Evolutionary conservation across 2,113 vertebrate genomes (phyloP), one percentile per base, ranked within the genome.

Genomic region (Nothocercus julius): DNA sequence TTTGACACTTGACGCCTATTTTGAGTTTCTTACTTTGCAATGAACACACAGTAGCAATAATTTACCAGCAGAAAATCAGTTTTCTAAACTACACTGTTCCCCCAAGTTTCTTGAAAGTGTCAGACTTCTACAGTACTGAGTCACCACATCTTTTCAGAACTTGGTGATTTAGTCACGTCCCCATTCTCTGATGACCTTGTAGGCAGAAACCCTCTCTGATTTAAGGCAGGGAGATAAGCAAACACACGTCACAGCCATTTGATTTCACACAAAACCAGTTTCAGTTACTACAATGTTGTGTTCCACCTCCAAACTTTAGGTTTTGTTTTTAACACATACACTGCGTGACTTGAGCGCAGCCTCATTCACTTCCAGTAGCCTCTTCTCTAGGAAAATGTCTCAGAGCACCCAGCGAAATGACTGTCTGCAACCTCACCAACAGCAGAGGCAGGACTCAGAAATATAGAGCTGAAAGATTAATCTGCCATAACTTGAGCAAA

Each of bases 91-190:
- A 45, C 21, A 42, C 49, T 51, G 61, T 36, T 90, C 32, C 66
- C 53, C 51, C 40, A 86, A n/a, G 20, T 25, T 81, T 84, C 69
- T 90, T 76, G 32, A 64, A 82, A 87, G 38, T 64, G 42, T 76
- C 4, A 3, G 30, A 5, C 4, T 24, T 24, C 62, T 89, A 62
- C 0, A 7, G 27, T 56, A 74, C 54, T 0, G 95, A 96, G 30
- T 95, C 95, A 97, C 38, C 22, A 66, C 38, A 17, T 66, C 22
- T 87, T 85, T 76, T 73, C 69, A 84, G 81, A 36, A 63, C 36
- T 28, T 0, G 0, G 17, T 82, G 59, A 64, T 54, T 62, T 69
- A 44, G 44, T 76, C 28, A 28, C 21, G 28, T 76, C 30, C 27
- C 53, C 70, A 79, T n/a, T 32, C 25, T 64, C 44, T 32, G 49